phyloP scores from a whole-genome alignment of 2,113 vertebrate species.

The Ursus arctos region DNA sequence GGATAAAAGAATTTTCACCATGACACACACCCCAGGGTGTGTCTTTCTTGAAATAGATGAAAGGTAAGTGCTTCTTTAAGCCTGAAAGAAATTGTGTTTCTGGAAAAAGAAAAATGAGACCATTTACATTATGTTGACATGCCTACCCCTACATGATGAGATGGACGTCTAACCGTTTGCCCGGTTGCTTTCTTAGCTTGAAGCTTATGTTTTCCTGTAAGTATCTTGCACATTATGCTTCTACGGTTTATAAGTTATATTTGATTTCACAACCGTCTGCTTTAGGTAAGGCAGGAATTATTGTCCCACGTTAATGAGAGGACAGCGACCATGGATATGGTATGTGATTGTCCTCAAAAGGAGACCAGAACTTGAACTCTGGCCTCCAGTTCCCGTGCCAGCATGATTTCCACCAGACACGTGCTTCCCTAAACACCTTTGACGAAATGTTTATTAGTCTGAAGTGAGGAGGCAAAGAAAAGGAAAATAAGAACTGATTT shows the following conservation, averaged over 20 bases:
- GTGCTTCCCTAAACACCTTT: neutral
- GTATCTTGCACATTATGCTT: neutral
- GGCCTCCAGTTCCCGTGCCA: neutral
- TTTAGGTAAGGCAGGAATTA: no score
- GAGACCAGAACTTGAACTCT: fast-evolving
- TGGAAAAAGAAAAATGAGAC: neutral
- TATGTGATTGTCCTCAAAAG: neutral
- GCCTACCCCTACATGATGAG: neutral
- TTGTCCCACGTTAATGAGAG: neutral
- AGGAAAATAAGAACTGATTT: neutral
- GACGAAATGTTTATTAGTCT: neutral
- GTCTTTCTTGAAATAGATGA: constrained; percentile 96
- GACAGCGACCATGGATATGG: neutral
- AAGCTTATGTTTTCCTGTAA: neutral
- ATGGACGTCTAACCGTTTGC: neutral
- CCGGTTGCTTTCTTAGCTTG: neutral
- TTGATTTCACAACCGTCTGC: neutral
- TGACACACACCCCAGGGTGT: constrained; percentile 95
- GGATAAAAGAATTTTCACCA: constrained; percentile 97
- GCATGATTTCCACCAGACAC: neutral
- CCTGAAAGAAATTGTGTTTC: constrained; percentile 23
- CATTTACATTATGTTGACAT: neutral
- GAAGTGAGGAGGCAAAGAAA: neutral
- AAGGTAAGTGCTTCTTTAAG: constrained; percentile 86
- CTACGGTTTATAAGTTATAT: neutral